Base-by-base conservation (phyloP, 2,113 vertebrate genomes). In the Probosciger aterrimus region DNA sequence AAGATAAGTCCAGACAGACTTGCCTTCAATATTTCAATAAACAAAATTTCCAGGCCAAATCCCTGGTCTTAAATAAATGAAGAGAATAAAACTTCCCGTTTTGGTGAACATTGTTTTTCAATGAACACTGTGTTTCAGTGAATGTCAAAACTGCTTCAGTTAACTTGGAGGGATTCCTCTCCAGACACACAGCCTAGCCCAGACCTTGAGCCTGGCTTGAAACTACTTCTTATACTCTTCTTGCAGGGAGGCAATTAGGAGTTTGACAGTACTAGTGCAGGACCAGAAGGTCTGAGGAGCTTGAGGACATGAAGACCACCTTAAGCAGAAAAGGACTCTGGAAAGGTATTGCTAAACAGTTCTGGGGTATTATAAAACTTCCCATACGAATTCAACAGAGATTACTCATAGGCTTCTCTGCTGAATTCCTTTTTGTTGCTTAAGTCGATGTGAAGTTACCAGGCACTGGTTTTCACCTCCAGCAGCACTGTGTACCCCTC, bases 81-180 rank as follows among this genome's bases (percentile, higher is more conserved):
- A 88, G 14, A 94, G 85, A 96, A 86, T 77, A 78, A 86, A 95
- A 92, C 50, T 77, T 93, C 71, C 69, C 75, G 53, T 71, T 95
- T 93, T 94, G 85, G 76, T 93, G 93, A 96, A 79, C 80, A 31
- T 25, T 90, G 86, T 86, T 93, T 94, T 88, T 92, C 90, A 96
- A 46, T 86, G 88, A 93, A 88, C 52, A 23, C 47, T 68, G 24
- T 57, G n/a, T 81, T 95, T 88, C 64, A 88, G n/a, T 80, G 80
- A 94, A 96, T 64, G 86, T 80, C 86, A 96, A 59, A 93, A 81
- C 53, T 70, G 73, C 65, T 86, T 83, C 69, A 70, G 47, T 59
- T 78, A 90, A 86, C 43, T 84, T 71, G 73, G 73, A 94, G 55
- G 27, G 64, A 78, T 75, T 90, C 80, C 60, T 86, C 82, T 96